Evolutionary conservation across 2,888 invertebrate genomes (phyloP), one percentile per base, ranked within the genome.

Genomic region (Steinernema hermaphroditum): DNA sequence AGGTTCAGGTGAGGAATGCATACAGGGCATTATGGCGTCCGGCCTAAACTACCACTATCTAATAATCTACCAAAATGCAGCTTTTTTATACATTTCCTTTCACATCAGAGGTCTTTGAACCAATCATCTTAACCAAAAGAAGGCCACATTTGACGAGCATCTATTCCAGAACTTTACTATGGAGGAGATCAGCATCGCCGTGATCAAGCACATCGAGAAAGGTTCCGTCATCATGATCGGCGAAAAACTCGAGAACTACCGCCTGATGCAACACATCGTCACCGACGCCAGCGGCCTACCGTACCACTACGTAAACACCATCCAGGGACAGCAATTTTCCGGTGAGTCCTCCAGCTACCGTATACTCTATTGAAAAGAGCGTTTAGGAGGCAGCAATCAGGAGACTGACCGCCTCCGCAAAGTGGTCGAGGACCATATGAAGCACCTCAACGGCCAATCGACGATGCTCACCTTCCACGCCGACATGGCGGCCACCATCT

Each of bases 291-390:
- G 19, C 19, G 54, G 54, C 14, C 2, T 54, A 54, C 54, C 54
- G 54, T 54, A 54, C 19, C 54, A 54, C 54, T 54, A 54, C 54
- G 22, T 54, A 14, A 54, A 54, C 27, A 54, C 54, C 12, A 27
- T 54, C n/a, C 54, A 54, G 54, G 27, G 54, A 22, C 54, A 22
- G 22, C 37, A 37, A 37, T 54, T 54, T 27, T 22, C 54, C 6
- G 27, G 54, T 54, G 54, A 54, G 54, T 22, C 54, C 24, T 54
- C 19, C 19, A 27, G 6, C 27, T 54, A 27, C 27, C 14, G 22
- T 54, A 22, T 54, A 4, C n/a, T 16, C 46, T 16, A 22, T 14
- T 22, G n/a, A 54, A 9, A 24, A 24, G 19, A 4, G 46, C 19
- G 12, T 54, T 14, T 22, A 54, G 54, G 54, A 22, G 6, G 54